Conservation (phyloP, 2,888 invertebrate genomes). For the Buathra laborator region DNA sequence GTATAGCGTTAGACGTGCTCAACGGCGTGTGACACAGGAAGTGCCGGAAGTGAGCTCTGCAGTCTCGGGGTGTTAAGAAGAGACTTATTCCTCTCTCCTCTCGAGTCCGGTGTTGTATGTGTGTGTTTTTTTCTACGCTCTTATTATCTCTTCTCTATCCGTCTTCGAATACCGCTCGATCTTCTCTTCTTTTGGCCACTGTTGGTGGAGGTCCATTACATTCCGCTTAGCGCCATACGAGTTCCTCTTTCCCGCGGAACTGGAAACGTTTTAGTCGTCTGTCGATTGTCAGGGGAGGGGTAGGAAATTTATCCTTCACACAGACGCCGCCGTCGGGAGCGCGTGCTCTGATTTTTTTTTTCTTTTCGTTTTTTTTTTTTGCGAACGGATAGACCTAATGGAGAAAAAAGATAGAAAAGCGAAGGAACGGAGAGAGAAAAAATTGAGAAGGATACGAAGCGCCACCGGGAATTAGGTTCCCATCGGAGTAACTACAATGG, state of each 20-base stretch:
- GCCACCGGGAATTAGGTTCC: constrained; percentile 74
- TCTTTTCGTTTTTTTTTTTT: neutral
- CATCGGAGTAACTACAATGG: constrained; percentile 72
- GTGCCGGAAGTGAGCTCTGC: constrained; percentile 76
- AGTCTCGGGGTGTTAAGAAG: constrained; percentile 58
- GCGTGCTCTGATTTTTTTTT: constrained; percentile 2
- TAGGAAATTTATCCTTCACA: constrained; percentile 23
- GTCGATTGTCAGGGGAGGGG: constrained; percentile 12
- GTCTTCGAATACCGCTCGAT: constrained; percentile 25
- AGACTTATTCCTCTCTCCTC: constrained; percentile 45
- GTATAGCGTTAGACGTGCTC: constrained; percentile 81
- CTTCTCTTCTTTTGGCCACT: constrained; percentile 17
- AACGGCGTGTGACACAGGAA: constrained; percentile 85
- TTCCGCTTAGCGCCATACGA: constrained; percentile 39
- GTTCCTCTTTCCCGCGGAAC: constrained; percentile 55
- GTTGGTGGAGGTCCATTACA: constrained; percentile 23
- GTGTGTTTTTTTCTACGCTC: constrained; percentile 19
- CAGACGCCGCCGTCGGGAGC: neutral
- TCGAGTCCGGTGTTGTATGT: constrained; percentile 5
- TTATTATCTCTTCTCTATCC: constrained; percentile 23
- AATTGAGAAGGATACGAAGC: constrained; percentile 20
- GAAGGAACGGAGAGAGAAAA: neutral
- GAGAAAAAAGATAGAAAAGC: constrained; percentile 13
- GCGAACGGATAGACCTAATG: constrained; percentile 13
- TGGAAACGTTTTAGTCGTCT: constrained; percentile 33